phyloP scores from a whole-genome alignment of 2,888 invertebrate species.

The Ennomos fuscantarius region DNA sequence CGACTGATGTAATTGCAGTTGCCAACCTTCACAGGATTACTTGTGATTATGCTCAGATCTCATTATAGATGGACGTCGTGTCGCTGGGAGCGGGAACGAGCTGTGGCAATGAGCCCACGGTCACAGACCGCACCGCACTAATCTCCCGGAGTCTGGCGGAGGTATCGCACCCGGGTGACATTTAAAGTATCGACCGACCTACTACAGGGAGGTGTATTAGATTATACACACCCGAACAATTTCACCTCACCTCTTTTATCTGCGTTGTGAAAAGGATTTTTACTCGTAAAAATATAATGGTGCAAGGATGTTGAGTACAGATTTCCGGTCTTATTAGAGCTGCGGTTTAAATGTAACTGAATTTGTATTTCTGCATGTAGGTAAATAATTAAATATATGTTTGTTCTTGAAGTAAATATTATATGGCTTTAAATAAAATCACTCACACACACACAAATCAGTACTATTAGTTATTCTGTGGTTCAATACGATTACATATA shows the following conservation, averaged over 20 bases:
- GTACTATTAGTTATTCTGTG: no score
- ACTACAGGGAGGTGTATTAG: conserved; percentile 45
- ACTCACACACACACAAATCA: no score
- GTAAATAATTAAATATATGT: no score
- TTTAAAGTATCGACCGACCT: conserved; percentile 67
- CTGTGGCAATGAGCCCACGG: conserved; percentile 21
- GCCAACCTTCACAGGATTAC: conserved; percentile 27
- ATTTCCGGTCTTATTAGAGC: no score
- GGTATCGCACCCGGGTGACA: conserved; percentile 63
- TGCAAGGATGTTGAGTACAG: no score
- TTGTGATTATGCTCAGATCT: conserved; percentile 34
- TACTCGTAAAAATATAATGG: no score
- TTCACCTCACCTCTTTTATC: conserved; percentile 10
- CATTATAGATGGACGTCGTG: conserved; percentile 36
- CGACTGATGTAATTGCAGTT: conserved; percentile 32
- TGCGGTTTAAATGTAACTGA: no score
- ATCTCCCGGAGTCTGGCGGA: conserved; percentile 28
- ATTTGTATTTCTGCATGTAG: no score
- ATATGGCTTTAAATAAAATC: conserved; percentile 18
- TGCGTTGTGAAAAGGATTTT: not conserved
- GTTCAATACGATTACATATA: no score
- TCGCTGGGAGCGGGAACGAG: conserved; percentile 22
- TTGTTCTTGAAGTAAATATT: no score
- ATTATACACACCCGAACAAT: conserved; percentile 46
- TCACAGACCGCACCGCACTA: conserved; percentile 35